Percentiles rank a stretch among this genome's conserved stretches.
phyloP scores from a whole-genome alignment of 2,888 invertebrate genomes.

The Meteorus colon region DNA sequence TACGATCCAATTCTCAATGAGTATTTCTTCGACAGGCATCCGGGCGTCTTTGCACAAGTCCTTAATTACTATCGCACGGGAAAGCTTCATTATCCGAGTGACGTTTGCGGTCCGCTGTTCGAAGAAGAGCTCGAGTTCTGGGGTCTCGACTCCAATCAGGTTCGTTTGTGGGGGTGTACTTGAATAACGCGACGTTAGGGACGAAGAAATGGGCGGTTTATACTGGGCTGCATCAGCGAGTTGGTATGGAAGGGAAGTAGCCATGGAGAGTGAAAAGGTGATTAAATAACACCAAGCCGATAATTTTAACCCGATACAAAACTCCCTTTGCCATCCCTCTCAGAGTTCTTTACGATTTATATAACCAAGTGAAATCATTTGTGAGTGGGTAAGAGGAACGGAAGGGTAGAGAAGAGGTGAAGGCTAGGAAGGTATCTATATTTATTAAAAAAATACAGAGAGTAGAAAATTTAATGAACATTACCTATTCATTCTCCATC shows the following conservation, averaged over 20 bases:
- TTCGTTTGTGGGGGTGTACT: conserved; percentile 68
- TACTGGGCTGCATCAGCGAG: neutral
- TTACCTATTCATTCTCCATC: neutral
- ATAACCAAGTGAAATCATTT: neutral
- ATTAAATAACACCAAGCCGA: conserved; percentile 29
- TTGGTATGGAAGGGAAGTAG: neutral
- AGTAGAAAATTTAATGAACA: neutral
- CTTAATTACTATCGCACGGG: conserved; percentile 99
- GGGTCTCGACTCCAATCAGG: conserved; percentile 99
- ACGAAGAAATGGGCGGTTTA: neutral
- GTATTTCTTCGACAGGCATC: conserved; percentile 99
- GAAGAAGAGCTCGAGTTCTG: conserved; percentile 99
- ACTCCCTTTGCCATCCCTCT: neutral
- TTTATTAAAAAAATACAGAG: neutral
- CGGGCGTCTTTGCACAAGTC: conserved; percentile 96
- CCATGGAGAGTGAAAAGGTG: conserved; percentile 17
- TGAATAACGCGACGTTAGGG: neutral
- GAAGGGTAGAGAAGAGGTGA: neutral
- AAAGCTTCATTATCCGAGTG: conserved; percentile 98
- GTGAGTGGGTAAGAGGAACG: neutral
- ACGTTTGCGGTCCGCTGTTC: conserved; percentile 98
- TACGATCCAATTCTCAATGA: conserved; percentile 99
- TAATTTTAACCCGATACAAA: conserved; percentile 25
- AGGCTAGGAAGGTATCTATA: neutral
- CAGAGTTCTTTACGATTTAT: conserved; percentile 11